phyloP scores from a whole-genome alignment of 2,113 vertebrate species.

The Tragelaphus imberbis region DNA sequence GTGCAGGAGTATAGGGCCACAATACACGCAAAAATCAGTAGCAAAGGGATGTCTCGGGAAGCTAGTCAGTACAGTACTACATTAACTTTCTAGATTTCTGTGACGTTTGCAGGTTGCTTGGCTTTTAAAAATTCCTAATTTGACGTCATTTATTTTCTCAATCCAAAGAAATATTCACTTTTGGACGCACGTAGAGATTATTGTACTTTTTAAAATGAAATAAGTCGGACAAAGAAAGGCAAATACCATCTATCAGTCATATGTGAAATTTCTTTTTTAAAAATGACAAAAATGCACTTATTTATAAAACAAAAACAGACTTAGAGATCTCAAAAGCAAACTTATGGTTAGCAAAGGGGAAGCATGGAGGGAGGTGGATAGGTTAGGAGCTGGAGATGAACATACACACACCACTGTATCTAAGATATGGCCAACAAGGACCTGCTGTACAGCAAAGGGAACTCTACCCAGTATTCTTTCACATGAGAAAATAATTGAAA shows the following conservation, averaged over 20 bases:
- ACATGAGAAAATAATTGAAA: background rate
- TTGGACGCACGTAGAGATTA: background rate
- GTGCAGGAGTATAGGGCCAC: background rate
- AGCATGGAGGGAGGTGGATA: background rate
- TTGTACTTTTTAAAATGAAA: background rate
- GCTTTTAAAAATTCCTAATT: background rate
- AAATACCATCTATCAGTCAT: background rate
- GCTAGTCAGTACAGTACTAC: background rate
- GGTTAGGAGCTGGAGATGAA: background rate
- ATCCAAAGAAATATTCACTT: background rate
- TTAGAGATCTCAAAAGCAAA: background rate
- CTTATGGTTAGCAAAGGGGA: background rate
- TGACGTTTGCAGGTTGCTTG: background rate
- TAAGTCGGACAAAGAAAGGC: background rate
- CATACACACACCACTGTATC: background rate
- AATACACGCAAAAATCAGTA: background rate
- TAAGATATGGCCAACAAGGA: background rate
- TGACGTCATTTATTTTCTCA: background rate
- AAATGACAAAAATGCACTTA: background rate
- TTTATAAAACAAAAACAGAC: background rate
- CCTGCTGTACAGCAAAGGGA: background rate
- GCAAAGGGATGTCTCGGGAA: background rate
- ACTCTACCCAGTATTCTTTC: no score
- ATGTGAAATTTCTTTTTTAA: background rate
- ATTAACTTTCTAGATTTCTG: background rate